Conservation (phyloP, 2,888 invertebrate genomes). For the Noctua janthina region DNA sequence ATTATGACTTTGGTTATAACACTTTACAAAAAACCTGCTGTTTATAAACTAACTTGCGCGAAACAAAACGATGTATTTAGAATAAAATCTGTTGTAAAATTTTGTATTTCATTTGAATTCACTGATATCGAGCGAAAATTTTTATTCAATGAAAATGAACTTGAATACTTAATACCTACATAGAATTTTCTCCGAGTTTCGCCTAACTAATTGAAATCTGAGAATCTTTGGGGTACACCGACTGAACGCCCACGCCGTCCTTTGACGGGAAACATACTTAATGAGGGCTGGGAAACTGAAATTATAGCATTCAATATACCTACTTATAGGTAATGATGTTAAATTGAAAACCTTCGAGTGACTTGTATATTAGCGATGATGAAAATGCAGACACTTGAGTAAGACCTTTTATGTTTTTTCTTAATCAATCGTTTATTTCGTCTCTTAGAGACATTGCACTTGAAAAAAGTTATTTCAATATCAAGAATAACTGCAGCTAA, state of each 20-base stretch:
- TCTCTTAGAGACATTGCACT: slow-evolving; percentile 36
- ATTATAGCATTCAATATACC: slow-evolving; percentile 31
- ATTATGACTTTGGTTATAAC: slow-evolving; percentile 7
- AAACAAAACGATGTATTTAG: slow-evolving; percentile 10
- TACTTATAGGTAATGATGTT: slow-evolving; percentile 9
- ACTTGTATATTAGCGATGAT: slow-evolving; percentile 2
- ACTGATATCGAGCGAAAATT: slow-evolving; percentile 1
- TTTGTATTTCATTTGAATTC: not conserved
- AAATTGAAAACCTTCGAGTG: slow-evolving; percentile 6
- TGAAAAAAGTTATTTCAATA: slow-evolving; percentile 38
- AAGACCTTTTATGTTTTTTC: slow-evolving; percentile 11
- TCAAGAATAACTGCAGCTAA: slow-evolving; percentile 34
- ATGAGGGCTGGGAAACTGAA: slow-evolving; percentile 34
- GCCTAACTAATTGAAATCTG: slow-evolving; percentile 76
- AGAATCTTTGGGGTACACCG: slow-evolving; percentile 61
- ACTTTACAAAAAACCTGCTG: slow-evolving; percentile 9
- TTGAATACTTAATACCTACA: slow-evolving; percentile 17
- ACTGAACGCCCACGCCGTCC: slow-evolving; percentile 42
- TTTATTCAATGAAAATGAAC: slow-evolving; percentile 9
- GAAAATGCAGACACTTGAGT: not conserved
- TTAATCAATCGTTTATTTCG: slow-evolving; percentile 12
- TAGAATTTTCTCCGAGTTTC: slow-evolving; percentile 65
- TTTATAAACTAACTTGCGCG: slow-evolving; percentile 1
- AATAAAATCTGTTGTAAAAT: not conserved
- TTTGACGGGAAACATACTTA: slow-evolving; percentile 39